These are phyloP conservation scores for Thereva unica DNA, from an alignment of 2,888 invertebrate species.

Conservation along the genomic window DNA sequence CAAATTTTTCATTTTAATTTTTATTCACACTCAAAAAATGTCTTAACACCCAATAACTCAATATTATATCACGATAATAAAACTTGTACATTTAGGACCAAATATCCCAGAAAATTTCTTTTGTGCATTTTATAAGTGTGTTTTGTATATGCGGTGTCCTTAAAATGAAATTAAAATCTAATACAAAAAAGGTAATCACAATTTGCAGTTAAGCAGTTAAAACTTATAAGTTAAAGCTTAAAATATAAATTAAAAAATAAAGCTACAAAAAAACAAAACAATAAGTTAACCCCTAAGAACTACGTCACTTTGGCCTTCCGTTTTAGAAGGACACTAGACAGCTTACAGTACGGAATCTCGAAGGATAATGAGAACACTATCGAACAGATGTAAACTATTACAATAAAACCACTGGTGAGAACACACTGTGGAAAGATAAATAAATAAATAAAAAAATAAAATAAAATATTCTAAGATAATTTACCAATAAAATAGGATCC, in stretches of 20 bases:
- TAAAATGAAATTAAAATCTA: no score
- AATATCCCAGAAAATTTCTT: no score
- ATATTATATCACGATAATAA: no score
- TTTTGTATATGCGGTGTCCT: no score
- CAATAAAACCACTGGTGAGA: conserved; percentile 52
- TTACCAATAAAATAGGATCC: conserved; percentile 57
- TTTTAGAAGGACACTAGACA: conserved; percentile 47
- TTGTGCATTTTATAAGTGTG: no score
- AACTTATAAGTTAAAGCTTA: no score
- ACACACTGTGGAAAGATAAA: conserved; percentile 47
- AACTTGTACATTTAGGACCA: no score
- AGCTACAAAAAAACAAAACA: conserved; percentile 9
- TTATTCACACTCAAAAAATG: no score
- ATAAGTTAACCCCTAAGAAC: conserved; percentile 13
- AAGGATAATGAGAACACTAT: conserved; percentile 54
- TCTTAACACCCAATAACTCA: no score
- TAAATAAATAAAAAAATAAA: conserved; percentile 14
- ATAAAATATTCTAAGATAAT: neutral
- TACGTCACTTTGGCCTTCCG: conserved; percentile 36
- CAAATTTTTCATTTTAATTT: no score
- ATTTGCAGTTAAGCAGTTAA: conserved; percentile 26
- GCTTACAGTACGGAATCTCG: conserved; percentile 55
- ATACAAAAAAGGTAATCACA: conserved; percentile 25
- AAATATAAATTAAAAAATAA: conserved; percentile 8
- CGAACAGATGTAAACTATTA: conserved; percentile 53